Evolutionary conservation across 2,113 vertebrate species (phyloP).

Genomic region (Pollimyrus isidori): DNA sequence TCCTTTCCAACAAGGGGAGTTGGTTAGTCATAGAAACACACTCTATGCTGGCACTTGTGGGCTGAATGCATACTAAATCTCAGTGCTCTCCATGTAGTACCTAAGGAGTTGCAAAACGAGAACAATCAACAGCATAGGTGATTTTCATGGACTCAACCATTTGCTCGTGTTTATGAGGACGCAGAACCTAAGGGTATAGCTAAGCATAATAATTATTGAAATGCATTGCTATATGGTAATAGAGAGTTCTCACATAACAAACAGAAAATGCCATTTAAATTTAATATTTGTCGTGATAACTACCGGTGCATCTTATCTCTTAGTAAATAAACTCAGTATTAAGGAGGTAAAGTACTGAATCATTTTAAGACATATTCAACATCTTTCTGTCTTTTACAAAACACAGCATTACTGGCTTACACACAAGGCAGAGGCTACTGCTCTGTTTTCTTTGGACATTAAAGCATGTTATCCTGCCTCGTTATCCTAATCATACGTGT

Average conservation of each 20-base stretch:
- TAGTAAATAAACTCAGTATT: not conserved
- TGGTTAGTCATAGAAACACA: not conserved
- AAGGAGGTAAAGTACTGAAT: not conserved
- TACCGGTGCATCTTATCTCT: not conserved
- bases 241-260: not conserved
- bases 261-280: not conserved
- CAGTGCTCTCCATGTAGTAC: not conserved
- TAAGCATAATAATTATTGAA: not conserved
- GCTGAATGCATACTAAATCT: not conserved
- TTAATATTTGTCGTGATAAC: not conserved
- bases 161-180: not conserved
- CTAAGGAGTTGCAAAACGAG: not conserved
- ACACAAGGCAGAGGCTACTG: not conserved
- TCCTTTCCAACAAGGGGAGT: not conserved
- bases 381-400: not conserved
- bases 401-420: not conserved
- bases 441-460: constrained; percentile 1
- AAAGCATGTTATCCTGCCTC: constrained; percentile 18
- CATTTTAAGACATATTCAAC: not conserved
- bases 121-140: not conserved
- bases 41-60: not conserved
- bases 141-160: not conserved
- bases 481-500: constrained; percentile 20
- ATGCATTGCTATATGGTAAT: not conserved
- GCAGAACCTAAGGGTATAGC: not conserved